These are phyloP conservation scores for Pachymerium ferrugineum DNA, from an alignment of 2,888 invertebrate genomes.

Conservation along the genomic window DNA sequence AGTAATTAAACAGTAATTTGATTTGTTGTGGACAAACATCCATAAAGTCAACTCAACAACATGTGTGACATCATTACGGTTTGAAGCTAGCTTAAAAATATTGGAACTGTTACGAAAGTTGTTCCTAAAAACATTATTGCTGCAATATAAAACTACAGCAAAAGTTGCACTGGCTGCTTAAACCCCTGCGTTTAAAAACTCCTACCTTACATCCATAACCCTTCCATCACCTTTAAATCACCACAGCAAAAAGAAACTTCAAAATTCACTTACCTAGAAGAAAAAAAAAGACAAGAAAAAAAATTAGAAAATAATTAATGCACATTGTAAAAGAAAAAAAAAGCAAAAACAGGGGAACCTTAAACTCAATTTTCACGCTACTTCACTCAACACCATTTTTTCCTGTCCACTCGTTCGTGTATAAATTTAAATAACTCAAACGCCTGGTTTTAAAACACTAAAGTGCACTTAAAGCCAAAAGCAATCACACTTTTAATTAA, in stretches of 20 bases:
- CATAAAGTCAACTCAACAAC: too few relatives aligned
- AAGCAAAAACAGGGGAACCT: background rate
- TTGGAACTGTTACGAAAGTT: too few relatives aligned
- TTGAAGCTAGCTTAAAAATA: too few relatives aligned
- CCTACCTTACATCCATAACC: too few relatives aligned
- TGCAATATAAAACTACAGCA: too few relatives aligned
- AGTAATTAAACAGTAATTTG: too few relatives aligned
- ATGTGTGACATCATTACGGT: too few relatives aligned
- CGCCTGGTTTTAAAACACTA: conserved; percentile 5
- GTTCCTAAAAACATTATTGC: too few relatives aligned
- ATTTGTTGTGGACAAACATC: too few relatives aligned
- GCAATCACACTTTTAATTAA: conserved; percentile 27
- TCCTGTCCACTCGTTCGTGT: background rate
- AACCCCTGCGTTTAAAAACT: too few relatives aligned
- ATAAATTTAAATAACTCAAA: conserved; percentile 10
- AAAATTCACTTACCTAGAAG: conserved; percentile 11
- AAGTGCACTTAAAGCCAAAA: conserved; percentile 17
- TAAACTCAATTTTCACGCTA: background rate
- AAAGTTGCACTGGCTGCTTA: too few relatives aligned
- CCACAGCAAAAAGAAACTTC: background rate
- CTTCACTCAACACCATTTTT: background rate
- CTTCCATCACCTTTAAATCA: background rate
- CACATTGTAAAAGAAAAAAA: background rate
- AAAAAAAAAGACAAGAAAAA: background rate
- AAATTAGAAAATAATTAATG: background rate